Conservation (phyloP, 2,113 vertebrate species). For the Lagopus muta region DNA sequence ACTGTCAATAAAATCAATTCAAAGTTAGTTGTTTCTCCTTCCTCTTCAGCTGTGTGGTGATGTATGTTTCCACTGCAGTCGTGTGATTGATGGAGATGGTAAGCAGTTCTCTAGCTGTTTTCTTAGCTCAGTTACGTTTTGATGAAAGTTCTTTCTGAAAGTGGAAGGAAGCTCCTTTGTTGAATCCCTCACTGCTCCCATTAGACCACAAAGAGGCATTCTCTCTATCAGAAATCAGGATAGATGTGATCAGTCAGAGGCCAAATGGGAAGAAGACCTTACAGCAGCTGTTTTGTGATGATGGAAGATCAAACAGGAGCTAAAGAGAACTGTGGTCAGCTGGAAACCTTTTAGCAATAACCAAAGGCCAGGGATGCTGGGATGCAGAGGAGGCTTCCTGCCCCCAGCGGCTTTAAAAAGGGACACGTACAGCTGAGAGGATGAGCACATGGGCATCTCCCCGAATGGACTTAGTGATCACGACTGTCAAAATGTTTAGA, state of each 20-base stretch:
- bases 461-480: neutral
- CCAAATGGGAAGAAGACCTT: neutral
- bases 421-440: neutral
- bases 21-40: neutral
- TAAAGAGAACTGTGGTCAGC: neutral
- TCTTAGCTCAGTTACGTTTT: neutral
- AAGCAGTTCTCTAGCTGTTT: slow-evolving; percentile 58
- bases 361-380: neutral
- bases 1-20: neutral
- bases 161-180: neutral
- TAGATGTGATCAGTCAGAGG: neutral
- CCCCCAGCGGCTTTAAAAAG: neutral
- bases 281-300: neutral
- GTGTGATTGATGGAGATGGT: slow-evolving; percentile 98
- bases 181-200: neutral
- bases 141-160: neutral
- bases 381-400: neutral
- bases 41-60: slow-evolving; percentile 92
- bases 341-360: neutral
- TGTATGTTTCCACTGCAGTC: slow-evolving; percentile 98
- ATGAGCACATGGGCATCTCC: neutral
- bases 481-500: neutral
- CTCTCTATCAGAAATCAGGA: neutral
- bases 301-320: neutral
- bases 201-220: neutral